A percentile compares a stretch with the other conserved stretches of the same genome.
Conservation (phyloP, 2,113 vertebrate species). For the Istiophorus platypterus region DNA sequence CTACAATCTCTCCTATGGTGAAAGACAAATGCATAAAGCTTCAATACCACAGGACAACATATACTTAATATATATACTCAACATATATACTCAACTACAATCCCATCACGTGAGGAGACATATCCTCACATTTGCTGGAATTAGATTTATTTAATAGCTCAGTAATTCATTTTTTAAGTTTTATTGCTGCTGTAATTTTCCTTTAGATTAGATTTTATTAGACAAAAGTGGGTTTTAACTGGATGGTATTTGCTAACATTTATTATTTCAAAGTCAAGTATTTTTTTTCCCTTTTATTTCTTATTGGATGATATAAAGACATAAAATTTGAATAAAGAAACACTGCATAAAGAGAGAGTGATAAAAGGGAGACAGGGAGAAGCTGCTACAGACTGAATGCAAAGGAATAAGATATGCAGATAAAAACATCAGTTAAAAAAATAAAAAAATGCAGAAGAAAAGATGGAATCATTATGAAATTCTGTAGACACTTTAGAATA, state of each 20-base stretch:
- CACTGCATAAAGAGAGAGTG: slow-evolving; percentile 17
- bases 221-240: slow-evolving; percentile 49
- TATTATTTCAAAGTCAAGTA: slow-evolving; percentile 38
- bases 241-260: slow-evolving; percentile 43
- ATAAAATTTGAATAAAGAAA: slow-evolving; percentile 51
- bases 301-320: slow-evolving; percentile 39
- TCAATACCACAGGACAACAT: slow-evolving; percentile 23
- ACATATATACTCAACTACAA: too few relatives aligned
- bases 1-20: slow-evolving; percentile 41
- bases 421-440: background rate
- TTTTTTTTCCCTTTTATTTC: slow-evolving; percentile 40
- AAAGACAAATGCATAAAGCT: slow-evolving; percentile 30
- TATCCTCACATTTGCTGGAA: slow-evolving; percentile 16
- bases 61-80: too few relatives aligned
- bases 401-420: slow-evolving; percentile 26
- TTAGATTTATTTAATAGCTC: slow-evolving; percentile 18
- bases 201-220: slow-evolving; percentile 30
- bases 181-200: slow-evolving; percentile 25
- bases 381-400: slow-evolving; percentile 1
- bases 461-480: slow-evolving; percentile 38
- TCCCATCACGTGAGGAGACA: background rate
- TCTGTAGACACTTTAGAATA: slow-evolving; percentile 8
- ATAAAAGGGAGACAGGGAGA: slow-evolving; percentile 28
- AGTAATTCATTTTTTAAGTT: slow-evolving; percentile 41
- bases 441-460: slow-evolving; percentile 29